A percentile compares a stretch with the other conserved stretches of the same genome.
Evolutionary conservation across 2,113 vertebrate species (phyloP).

Genomic region (Rhinoptilus africanus): DNA sequence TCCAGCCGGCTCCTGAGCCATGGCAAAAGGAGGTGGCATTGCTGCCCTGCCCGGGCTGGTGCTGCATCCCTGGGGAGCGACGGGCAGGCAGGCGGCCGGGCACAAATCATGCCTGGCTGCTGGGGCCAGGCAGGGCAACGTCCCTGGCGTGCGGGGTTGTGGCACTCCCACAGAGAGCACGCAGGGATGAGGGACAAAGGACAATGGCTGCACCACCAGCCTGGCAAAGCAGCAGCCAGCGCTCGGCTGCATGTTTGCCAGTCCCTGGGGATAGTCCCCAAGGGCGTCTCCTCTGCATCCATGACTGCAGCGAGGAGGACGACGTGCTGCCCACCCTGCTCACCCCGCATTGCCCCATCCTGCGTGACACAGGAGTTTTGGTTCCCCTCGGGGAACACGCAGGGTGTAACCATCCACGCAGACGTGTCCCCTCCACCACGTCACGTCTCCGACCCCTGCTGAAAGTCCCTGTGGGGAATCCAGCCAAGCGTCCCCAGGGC

Average conservation of each 20-base stretch:
- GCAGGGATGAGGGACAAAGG: accelerated
- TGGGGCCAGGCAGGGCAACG: accelerated
- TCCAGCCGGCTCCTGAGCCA: neutral
- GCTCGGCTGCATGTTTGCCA: neutral
- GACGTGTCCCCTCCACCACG: accelerated
- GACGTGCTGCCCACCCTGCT: neutral
- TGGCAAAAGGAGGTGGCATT: neutral
- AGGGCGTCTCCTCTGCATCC: neutral
- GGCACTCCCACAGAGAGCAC: neutral
- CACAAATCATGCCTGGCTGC: neutral
- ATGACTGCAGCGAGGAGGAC: accelerated
- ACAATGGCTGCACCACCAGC: neutral
- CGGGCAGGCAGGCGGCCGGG: neutral
- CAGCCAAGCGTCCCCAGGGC: accelerated
- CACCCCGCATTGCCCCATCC: neutral
- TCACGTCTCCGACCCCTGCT: neutral
- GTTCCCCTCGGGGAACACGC: neutral
- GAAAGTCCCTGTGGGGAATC: neutral
- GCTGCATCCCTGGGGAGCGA: accelerated
- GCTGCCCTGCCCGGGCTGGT: accelerated
- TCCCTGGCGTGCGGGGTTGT: neutral
- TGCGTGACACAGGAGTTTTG: neutral
- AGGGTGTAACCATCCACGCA: neutral
- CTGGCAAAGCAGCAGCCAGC: neutral
- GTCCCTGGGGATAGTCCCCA: neutral